Evolutionary conservation across 2,888 invertebrate species (phyloP), one percentile per base, ranked within the genome.

Genomic region (Melieria crassipennis): DNA sequence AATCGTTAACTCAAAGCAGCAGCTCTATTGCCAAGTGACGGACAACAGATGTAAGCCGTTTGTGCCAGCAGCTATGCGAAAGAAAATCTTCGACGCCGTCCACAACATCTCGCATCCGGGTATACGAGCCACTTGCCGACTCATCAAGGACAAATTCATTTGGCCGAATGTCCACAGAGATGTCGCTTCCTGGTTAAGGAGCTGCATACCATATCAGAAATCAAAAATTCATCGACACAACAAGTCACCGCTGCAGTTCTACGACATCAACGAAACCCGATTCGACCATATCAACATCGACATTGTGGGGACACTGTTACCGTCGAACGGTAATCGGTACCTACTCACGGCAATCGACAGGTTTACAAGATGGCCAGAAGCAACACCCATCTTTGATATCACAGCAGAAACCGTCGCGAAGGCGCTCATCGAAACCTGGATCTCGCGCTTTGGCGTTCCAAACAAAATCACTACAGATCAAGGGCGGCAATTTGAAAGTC

Each of bases 401-500:
- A 60, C 60, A 10, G 43, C 60, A 13, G 72, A n/a, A 50, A 62
- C 47, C 30, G n/a, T 45, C 42, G 65, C 42, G 13, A 65, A n/a
- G 46, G 61, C n/a, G 30, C 5, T 42, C 7, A 61, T 16, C 64
- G 69, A 50, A 50, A 61, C 11, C 13, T 69, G 16, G 10, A 52
- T 30, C 72, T 65, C 52, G 56, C 69, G 52, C 65, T 42, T 42
- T 43, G 60, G 60, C 4, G 42, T 60, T 9, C 69, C 75, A 7
- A 11, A 46, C 3, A 69, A 47, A 5, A 83, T 83, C 5, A 84
- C 83, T 9, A 82, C 84, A n/a, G 84, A 86, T 76, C 81, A 82
- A 75, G 84, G 86, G 45, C 68, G 79, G 48, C 84, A 85, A 71
- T 85, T 86, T 63, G 81, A 82, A 65, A 79, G 81, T 0, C 30